phyloP scores from a whole-genome alignment of 2,888 invertebrate species.

The Willowsia nigromaculata region DNA sequence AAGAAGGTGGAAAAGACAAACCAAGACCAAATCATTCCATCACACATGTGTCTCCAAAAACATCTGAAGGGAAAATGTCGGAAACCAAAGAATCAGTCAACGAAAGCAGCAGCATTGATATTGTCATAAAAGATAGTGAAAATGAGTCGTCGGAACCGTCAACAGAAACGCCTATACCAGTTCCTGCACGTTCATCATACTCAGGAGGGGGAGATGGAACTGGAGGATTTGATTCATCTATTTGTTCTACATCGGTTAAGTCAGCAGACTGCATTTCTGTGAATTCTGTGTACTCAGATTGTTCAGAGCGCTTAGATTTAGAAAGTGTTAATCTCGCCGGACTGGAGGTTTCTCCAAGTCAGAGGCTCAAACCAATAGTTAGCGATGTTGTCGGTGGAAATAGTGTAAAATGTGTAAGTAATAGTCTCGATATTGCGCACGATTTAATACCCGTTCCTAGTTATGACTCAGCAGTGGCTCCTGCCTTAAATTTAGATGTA shows the following conservation, averaged over 20 bases:
- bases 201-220: background rate
- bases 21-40: background rate
- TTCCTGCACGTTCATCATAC: background rate
- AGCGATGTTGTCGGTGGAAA: background rate
- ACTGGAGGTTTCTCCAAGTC: constrained; percentile 69
- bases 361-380: constrained; percentile 73
- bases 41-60: background rate
- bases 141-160: constrained; percentile 61
- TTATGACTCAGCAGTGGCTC: constrained; percentile 60
- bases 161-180: constrained; percentile 9
- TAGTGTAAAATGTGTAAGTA: background rate
- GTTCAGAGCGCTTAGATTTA: constrained; percentile 74
- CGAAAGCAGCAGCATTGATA: background rate
- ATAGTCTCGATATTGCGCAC: constrained; percentile 46
- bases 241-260: constrained; percentile 73
- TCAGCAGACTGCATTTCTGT: constrained; percentile 74
- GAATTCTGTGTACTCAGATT: constrained; percentile 76
- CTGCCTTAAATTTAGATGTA: constrained; percentile 54
- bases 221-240: constrained; percentile 26
- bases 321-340: constrained; percentile 71
- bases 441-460: constrained; percentile 76
- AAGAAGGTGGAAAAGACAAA: background rate
- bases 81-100: background rate
- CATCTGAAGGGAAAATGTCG: constrained; percentile 9
- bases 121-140: constrained; percentile 51